A percentile compares a stretch with the other conserved stretches of the same genome.
These are phyloP conservation scores for Luperina nickerlii DNA, from an alignment of 2,888 invertebrate species.

Conservation along the genomic window DNA sequence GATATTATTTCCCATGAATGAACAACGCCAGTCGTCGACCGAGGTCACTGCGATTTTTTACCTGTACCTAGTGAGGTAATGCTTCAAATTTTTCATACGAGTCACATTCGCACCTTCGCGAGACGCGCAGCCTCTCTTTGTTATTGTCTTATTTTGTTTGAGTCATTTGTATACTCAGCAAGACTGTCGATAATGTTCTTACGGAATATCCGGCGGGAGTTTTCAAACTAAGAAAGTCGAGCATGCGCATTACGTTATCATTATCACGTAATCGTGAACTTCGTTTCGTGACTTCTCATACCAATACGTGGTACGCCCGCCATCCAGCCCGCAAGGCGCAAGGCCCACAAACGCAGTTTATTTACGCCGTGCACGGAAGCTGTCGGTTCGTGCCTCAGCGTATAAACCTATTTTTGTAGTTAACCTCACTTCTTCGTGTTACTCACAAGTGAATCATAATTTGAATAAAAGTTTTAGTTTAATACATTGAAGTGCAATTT, in stretches of 20 bases:
- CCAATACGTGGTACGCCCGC: constrained; percentile 52
- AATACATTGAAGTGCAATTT: constrained; percentile 12
- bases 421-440: constrained; percentile 83
- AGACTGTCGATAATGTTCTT: constrained; percentile 26
- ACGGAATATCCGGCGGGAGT: constrained; percentile 68
- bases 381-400: constrained; percentile 70
- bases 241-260: constrained; percentile 77
- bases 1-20: constrained; percentile 86
- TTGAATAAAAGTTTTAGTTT: constrained; percentile 30
- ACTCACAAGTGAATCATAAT: constrained; percentile 67
- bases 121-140: constrained; percentile 32
- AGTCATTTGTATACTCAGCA: constrained; percentile 33
- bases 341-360: constrained; percentile 77
- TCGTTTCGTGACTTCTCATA: constrained; percentile 69
- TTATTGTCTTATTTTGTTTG: constrained; percentile 31
- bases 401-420: constrained; percentile 83
- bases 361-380: constrained; percentile 78
- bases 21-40: constrained; percentile 75
- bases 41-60: constrained; percentile 87
- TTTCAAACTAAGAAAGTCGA: constrained; percentile 70
- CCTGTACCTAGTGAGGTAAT: constrained; percentile 83
- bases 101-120: constrained; percentile 70
- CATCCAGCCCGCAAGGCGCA: constrained; percentile 41
- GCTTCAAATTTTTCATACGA: constrained; percentile 73
- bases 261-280: constrained; percentile 72